A percentile compares a stretch with the other conserved stretches of the same genome.
These are phyloP conservation scores for Cataglyphis albicans DNA, from an alignment of 2,888 invertebrate genomes.

Conservation along the genomic window DNA sequence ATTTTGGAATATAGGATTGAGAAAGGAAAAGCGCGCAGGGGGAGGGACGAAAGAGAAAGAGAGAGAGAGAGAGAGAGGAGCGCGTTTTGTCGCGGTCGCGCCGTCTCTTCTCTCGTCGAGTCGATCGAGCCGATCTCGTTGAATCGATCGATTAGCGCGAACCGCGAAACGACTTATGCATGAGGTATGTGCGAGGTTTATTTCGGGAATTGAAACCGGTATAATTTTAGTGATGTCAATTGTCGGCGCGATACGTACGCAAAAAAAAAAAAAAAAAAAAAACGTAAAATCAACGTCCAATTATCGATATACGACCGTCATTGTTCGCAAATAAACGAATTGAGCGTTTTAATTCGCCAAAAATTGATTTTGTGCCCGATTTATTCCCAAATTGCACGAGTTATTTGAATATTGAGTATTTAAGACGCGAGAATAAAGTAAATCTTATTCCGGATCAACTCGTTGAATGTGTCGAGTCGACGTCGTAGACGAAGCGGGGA, in stretches of 20 bases:
- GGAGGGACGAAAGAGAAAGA: background rate
- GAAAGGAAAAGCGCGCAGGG: slow-evolving; percentile 58
- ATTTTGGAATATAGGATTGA: slow-evolving; percentile 84
- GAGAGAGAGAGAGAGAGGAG: background rate
- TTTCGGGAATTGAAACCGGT: background rate
- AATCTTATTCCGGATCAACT: background rate
- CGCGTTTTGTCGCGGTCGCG: slow-evolving; percentile 36
- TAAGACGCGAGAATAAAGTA: background rate
- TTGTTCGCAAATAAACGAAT: slow-evolving; percentile 12
- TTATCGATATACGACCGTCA: background rate
- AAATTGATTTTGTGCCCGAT: background rate
- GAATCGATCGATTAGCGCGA: slow-evolving; percentile 45
- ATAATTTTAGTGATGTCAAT: background rate
- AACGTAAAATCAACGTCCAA: background rate
- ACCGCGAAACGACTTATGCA: slow-evolving; percentile 10
- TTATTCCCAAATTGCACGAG: background rate
- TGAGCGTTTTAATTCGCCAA: background rate
- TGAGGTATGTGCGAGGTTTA: background rate
- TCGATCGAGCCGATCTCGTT: slow-evolving; percentile 50
- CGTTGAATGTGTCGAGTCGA: background rate
- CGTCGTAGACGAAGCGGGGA: background rate
- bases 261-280: background rate
- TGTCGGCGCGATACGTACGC: background rate
- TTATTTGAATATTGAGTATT: background rate
- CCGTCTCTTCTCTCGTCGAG: slow-evolving; percentile 51